These are phyloP conservation scores for Mimas tiliae DNA, from an alignment of 2,888 invertebrate species.

Conservation along the genomic window DNA sequence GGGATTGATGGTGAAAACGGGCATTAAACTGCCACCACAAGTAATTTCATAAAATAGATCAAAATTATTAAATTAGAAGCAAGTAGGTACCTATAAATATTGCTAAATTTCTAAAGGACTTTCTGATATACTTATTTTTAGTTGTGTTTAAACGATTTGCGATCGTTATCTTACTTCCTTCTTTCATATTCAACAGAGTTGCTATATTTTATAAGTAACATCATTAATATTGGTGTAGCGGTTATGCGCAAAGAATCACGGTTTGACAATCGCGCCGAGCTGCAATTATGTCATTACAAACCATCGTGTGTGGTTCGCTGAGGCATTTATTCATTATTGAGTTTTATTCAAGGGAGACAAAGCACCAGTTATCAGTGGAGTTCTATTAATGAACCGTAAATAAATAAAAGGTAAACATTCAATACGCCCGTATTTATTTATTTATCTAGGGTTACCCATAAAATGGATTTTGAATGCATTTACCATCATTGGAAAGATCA, in stretches of 20 bases:
- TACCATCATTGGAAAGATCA: conserved; percentile 10
- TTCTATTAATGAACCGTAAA: conserved; percentile 30
- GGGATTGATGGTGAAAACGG: too few species aligned
- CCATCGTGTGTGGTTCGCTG: conserved; percentile 52
- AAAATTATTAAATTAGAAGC: too few species aligned
- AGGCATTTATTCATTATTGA: conserved; percentile 44
- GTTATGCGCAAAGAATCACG: conserved; percentile 20
- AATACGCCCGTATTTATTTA: conserved; percentile 49
- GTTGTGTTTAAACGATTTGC: too few species aligned
- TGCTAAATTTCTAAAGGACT: too few species aligned
- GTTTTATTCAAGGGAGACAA: conserved; percentile 36
- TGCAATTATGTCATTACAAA: conserved; percentile 45
- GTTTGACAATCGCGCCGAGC: conserved; percentile 15
- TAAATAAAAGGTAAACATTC: conserved; percentile 38
- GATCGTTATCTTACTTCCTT: too few species aligned
- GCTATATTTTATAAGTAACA: background rate
- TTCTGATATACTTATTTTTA: too few species aligned
- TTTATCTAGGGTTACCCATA: conserved; percentile 37
- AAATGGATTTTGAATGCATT: conserved; percentile 27
- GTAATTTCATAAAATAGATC: too few species aligned
- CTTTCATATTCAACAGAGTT: background rate
- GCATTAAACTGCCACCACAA: too few species aligned
- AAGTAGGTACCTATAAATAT: too few species aligned
- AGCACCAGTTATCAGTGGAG: conserved; percentile 33
- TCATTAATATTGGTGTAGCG: conserved; percentile 1